These are phyloP conservation scores for Thripadectes ignobilis DNA, from an alignment of 2,797 vertebrate genomes.

Conservation along the genomic window DNA sequence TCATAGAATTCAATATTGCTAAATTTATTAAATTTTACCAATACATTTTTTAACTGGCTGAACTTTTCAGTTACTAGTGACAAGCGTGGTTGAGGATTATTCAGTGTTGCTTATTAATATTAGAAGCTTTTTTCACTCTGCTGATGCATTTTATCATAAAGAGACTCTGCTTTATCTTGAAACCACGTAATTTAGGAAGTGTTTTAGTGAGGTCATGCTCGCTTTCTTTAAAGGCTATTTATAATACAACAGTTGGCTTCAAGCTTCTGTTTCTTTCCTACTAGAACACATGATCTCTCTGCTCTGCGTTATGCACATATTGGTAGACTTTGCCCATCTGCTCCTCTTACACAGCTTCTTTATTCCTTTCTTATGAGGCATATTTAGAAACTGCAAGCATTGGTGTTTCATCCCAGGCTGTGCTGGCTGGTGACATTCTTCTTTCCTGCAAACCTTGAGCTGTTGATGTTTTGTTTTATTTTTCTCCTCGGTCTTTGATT, in stretches of 20 bases:
- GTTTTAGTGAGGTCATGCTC: conserved; percentile 30
- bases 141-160: background rate
- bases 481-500: background rate
- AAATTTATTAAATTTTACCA: background rate
- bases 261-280: background rate
- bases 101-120: background rate
- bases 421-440: background rate
- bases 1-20: background rate
- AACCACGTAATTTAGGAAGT: background rate
- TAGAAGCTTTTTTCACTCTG: background rate
- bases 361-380: background rate
- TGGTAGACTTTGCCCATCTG: background rate
- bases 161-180: background rate
- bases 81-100: background rate
- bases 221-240: conserved; percentile 41
- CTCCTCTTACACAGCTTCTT: background rate
- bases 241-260: background rate
- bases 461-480: background rate
- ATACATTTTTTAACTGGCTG: background rate
- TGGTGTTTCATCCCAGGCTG: background rate
- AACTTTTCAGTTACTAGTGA: background rate
- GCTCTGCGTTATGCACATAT: accelerated
- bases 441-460: background rate
- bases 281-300: background rate
- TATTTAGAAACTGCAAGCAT: background rate